Percentiles rank a stretch among this genome's conserved stretches.
These are phyloP conservation scores for Drosophila ohnishii DNA, from an alignment of 1,140 invertebrate species.

Conservation along the genomic window DNA sequence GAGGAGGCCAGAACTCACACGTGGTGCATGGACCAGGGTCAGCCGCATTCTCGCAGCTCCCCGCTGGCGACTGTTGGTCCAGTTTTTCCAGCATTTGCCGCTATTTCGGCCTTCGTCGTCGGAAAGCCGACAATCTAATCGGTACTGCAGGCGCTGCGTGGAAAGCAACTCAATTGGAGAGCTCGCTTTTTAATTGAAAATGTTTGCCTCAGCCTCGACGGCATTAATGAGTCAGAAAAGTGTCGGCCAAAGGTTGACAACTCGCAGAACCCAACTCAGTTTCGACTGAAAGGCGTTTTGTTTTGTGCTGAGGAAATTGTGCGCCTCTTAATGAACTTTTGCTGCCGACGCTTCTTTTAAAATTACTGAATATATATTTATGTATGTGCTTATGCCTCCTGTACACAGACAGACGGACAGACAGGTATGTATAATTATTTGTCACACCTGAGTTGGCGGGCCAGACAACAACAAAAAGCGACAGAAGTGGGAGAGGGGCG, in stretches of 20 bases:
- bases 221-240: conserved; percentile 75
- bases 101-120: conserved; percentile 23
- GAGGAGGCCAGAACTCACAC: conserved; percentile 32
- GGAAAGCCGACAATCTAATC: conserved; percentile 25
- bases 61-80: conserved; percentile 27
- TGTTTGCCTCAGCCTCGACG: conserved; percentile 20
- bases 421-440: conserved; percentile 80
- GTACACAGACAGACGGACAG: conserved; percentile 33
- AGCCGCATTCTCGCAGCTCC: conserved; percentile 18
- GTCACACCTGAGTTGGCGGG: conserved; percentile 78
- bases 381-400: conserved; percentile 12
- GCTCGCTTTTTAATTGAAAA: conserved; percentile 46
- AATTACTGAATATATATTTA: conserved; percentile 39
- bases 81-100: conserved; percentile 35
- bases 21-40: conserved; percentile 27
- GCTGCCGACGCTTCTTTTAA: conserved; percentile 58
- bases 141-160: conserved; percentile 13
- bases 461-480: conserved; percentile 49
- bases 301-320: conserved; percentile 34
- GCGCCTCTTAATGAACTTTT: conserved; percentile 60
- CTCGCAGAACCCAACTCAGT: conserved; percentile 21
- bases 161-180: conserved; percentile 16
- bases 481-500: conserved; percentile 1
- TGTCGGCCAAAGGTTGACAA: conserved; percentile 57
- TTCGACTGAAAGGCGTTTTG: conserved; percentile 26